phyloP scores from a whole-genome alignment of 2,113 vertebrate species.

The Steatornis caripensis region DNA sequence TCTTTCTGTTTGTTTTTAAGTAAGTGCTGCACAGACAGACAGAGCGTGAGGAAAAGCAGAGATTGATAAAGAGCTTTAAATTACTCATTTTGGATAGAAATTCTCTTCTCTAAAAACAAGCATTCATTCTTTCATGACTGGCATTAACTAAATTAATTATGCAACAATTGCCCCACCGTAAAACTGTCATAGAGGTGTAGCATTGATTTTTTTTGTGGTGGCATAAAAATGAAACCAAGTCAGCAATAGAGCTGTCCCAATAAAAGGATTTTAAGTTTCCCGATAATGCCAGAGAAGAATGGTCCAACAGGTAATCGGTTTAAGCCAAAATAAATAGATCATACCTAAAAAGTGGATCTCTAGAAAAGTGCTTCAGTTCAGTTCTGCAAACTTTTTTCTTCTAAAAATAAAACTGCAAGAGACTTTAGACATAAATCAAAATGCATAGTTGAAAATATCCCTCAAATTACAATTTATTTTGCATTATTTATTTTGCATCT shows the following conservation, averaged over 20 bases:
- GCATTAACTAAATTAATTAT: not conserved
- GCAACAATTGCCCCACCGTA: not conserved
- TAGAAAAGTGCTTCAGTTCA: not conserved
- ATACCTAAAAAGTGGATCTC: not conserved
- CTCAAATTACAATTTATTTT: not conserved
- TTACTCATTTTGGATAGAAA: not conserved
- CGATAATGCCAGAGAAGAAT: not conserved
- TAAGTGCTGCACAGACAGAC: not conserved
- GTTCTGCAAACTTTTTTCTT: not conserved
- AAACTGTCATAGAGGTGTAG: not conserved
- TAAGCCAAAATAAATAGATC: not conserved
- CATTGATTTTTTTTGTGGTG: not conserved
- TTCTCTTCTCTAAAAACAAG: not conserved
- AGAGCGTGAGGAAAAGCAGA: not conserved
- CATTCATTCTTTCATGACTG: not conserved
- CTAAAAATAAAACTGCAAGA: not conserved
- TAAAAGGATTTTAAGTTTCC: not conserved
- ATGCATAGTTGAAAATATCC: not conserved
- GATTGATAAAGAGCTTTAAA: not conserved
- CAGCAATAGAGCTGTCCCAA: not conserved
- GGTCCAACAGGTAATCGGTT: not conserved
- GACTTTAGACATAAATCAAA: not conserved
- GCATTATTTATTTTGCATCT: not conserved
- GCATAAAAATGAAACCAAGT: not conserved
- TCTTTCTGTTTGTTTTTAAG: not conserved